phyloP scores from a whole-genome alignment of 2,797 vertebrate species.

The Falco concolor region DNA sequence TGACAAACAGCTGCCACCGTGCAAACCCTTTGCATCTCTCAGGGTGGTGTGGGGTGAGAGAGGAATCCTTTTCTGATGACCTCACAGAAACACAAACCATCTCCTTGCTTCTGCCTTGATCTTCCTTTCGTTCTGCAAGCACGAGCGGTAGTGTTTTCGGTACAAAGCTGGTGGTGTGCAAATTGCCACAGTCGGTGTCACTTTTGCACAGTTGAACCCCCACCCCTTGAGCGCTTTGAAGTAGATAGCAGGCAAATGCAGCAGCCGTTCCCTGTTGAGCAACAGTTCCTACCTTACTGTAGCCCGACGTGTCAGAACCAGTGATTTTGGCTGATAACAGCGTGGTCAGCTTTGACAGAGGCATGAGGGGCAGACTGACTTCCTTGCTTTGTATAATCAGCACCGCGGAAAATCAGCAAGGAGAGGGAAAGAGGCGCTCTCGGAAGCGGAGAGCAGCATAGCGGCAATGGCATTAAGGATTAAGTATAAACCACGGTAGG shows the following conservation, averaged over 20 bases:
- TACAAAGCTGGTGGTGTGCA: not conserved
- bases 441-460: not conserved
- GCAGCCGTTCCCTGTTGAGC: not conserved
- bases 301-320: not conserved
- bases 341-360: accelerated
- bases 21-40: slow-evolving; percentile 1
- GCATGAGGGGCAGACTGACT: not conserved
- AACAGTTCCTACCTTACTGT: not conserved
- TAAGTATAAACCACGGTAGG: not conserved
- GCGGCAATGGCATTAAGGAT: not conserved
- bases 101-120: not conserved
- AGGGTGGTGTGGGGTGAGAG: not conserved
- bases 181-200: accelerated
- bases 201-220: not conserved
- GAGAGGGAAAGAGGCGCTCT: not conserved
- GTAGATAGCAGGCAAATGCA: not conserved
- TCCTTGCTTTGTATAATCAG: not conserved
- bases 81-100: not conserved
- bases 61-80: not conserved
- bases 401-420: not conserved
- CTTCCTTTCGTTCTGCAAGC: not conserved
- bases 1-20: not conserved
- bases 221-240: not conserved
- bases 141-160: not conserved
- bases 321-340: not conserved